A percentile compares a stretch with the other conserved stretches of the same genome.
Evolutionary conservation across 2,888 invertebrate species (phyloP).

Genomic region (Ormyrus nitidulus): DNA sequence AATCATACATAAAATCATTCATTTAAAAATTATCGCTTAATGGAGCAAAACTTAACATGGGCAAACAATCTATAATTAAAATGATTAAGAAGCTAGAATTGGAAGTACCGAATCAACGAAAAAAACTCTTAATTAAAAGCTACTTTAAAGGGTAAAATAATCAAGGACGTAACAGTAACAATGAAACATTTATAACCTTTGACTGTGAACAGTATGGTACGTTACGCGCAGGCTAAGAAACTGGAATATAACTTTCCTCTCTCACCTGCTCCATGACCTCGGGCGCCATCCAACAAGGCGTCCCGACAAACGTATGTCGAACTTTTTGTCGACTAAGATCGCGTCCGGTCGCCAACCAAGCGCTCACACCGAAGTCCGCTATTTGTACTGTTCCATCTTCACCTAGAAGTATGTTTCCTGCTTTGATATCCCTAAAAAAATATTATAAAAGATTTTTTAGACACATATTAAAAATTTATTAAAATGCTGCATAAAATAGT

Average conservation of each 20-base stretch:
- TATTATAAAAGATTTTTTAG: not conserved
- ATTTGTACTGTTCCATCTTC: slow-evolving; percentile 98
- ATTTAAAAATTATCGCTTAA: not conserved
- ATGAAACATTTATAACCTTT: not conserved
- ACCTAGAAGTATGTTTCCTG: slow-evolving; percentile 97
- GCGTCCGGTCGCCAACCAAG: slow-evolving; percentile 96
- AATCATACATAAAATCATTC: not conserved
- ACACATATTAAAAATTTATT: not conserved
- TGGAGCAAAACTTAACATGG: not conserved
- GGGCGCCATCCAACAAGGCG: slow-evolving; percentile 99
- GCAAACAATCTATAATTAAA: slow-evolving; percentile 6
- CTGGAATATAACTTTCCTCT: slow-evolving; percentile 75
- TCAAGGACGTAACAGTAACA: slow-evolving; percentile 5
- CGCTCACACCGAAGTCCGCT: slow-evolving; percentile 99
- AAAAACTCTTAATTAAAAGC: not conserved
- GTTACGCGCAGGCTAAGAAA: slow-evolving; percentile 64
- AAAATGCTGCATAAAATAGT: not conserved
- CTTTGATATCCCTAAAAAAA: slow-evolving; percentile 90
- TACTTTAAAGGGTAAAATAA: not conserved
- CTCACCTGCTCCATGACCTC: slow-evolving; percentile 98
- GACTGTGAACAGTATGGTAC: slow-evolving; percentile 16
- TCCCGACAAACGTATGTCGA: slow-evolving; percentile 98
- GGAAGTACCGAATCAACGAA: not conserved
- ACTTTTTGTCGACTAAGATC: slow-evolving; percentile 96
- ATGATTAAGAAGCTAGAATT: not conserved